Conservation (phyloP, 2,797 vertebrate genomes). For the Bovichtus variegatus region DNA sequence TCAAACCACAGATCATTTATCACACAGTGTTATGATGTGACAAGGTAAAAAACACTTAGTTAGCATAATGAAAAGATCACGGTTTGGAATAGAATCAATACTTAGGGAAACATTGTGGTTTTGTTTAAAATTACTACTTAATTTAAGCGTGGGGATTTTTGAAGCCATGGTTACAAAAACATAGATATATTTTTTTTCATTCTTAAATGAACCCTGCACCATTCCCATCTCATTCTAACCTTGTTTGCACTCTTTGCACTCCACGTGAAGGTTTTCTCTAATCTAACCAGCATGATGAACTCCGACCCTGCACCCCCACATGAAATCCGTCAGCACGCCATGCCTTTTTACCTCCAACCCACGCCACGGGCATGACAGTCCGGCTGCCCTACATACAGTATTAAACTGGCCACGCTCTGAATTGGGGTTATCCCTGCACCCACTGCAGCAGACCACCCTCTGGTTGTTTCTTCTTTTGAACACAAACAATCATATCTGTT, state of each 20-base stretch:
- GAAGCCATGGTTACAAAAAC: background rate
- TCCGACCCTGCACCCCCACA: constrained; percentile 48
- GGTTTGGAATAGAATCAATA: background rate
- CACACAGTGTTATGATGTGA: background rate
- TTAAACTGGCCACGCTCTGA: constrained; percentile 72
- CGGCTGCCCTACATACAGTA: constrained; percentile 73
- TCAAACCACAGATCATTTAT: background rate
- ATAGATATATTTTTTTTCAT: no score
- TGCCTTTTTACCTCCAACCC: constrained; percentile 44
- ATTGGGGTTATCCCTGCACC: constrained; percentile 68
- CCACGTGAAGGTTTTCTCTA: constrained; percentile 19
- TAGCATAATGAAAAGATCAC: background rate
- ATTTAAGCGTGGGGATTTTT: background rate
- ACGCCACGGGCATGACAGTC: constrained; percentile 60
- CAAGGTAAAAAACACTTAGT: constrained; percentile 5
- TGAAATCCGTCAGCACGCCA: constrained; percentile 39
- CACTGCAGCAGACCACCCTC: constrained; percentile 59
- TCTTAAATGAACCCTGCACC: background rate
- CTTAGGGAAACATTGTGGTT: background rate
- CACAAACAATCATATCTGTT: constrained; percentile 63
- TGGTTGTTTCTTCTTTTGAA: constrained; percentile 51
- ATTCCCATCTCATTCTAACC: background rate
- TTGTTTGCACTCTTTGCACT: constrained; percentile 9
- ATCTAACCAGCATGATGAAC: constrained; percentile 46
- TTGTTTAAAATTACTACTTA: background rate